These are phyloP conservation scores for Bruchidius siliquastri DNA, from an alignment of 2,888 invertebrate genomes.

Conservation along the genomic window DNA sequence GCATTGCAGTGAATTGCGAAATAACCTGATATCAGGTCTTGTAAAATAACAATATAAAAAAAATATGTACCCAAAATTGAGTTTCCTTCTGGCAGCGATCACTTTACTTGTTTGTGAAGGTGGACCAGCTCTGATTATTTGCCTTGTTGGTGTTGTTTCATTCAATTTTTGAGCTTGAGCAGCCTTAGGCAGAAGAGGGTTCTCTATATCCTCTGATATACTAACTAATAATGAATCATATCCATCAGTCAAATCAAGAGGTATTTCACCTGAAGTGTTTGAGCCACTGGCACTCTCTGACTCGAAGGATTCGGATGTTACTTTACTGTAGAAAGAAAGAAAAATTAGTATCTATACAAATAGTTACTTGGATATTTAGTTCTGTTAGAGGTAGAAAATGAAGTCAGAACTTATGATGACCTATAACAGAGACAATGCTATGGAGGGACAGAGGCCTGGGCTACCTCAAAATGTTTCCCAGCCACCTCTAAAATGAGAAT, in stretches of 20 bases:
- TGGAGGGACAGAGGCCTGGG: no score
- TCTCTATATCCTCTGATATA: slow-evolving; percentile 34
- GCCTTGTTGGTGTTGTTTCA: slow-evolving; percentile 53
- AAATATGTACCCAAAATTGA: slow-evolving; percentile 21
- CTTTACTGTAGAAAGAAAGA: slow-evolving; percentile 40
- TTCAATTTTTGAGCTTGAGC: slow-evolving; percentile 43
- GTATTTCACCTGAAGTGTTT: slow-evolving; percentile 13
- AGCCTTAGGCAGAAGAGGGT: background rate
- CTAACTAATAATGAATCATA: slow-evolving; percentile 48
- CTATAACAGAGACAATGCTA: no score
- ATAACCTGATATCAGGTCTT: no score
- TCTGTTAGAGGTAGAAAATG: no score
- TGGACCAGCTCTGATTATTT: slow-evolving; percentile 11
- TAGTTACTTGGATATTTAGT: no score
- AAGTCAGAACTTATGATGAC: no score
- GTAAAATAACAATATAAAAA: slow-evolving; percentile 5
- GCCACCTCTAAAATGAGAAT: no score
- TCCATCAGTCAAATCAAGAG: slow-evolving; percentile 39
- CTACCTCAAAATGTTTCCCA: no score
- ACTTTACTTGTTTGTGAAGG: slow-evolving; percentile 14
- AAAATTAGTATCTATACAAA: no score
- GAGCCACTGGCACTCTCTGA: background rate
- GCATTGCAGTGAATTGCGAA: no score
- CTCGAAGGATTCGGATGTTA: background rate
- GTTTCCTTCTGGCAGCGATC: slow-evolving; percentile 5